Percentiles rank a stretch among this genome's conserved stretches.
phyloP scores from a whole-genome alignment of 2,888 invertebrate species.

The Chrysolina oricalcia region DNA sequence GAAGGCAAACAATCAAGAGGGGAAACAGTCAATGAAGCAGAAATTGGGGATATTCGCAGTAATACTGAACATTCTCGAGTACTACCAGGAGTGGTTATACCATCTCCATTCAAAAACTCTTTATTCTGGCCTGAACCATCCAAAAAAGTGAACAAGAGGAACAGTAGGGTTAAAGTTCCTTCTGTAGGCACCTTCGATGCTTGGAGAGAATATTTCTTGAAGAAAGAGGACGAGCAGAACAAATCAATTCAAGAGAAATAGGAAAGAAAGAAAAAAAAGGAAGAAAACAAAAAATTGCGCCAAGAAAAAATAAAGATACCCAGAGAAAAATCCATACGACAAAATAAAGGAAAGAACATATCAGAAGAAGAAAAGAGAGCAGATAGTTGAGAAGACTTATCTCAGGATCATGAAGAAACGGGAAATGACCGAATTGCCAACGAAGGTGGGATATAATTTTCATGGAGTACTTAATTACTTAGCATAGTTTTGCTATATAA shows the following conservation, averaged over 20 bases:
- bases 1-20: too few relatives aligned
- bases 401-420: neutral
- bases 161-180: slow-evolving; percentile 51
- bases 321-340: slow-evolving; percentile 7
- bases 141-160: slow-evolving; percentile 39
- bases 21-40: too few relatives aligned
- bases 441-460: neutral
- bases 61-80: slow-evolving; percentile 14
- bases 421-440: neutral
- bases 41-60: too few relatives aligned
- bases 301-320: slow-evolving; percentile 23
- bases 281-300: slow-evolving; percentile 34
- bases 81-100: slow-evolving; percentile 23
- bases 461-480: neutral
- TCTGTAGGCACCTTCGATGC: slow-evolving; percentile 49
- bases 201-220: slow-evolving; percentile 52
- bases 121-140: slow-evolving; percentile 27
- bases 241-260: slow-evolving; percentile 47
- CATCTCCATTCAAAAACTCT: slow-evolving; percentile 21
- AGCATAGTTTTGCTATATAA: neutral
- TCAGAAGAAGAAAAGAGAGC: slow-evolving; percentile 7
- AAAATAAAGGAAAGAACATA: neutral
- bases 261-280: slow-evolving; percentile 38
- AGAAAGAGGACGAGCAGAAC: slow-evolving; percentile 53
- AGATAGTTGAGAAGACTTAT: neutral